phyloP scores from a whole-genome alignment of 2,113 vertebrate genomes.

The Heliornis fulica region DNA sequence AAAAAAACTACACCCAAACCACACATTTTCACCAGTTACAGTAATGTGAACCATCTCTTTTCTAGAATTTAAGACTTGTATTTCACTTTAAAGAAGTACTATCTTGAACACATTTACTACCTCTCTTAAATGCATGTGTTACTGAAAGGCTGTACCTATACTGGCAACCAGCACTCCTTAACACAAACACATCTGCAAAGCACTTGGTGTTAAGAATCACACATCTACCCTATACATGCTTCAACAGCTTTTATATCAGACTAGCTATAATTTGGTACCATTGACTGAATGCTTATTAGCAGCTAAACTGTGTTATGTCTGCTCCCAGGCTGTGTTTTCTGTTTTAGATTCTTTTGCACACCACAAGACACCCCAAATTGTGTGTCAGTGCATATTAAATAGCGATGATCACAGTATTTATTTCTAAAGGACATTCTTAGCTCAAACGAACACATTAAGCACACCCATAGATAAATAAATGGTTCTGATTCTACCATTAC shows the following conservation, averaged over 20 bases:
- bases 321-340: background rate
- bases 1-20: background rate
- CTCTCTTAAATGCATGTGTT: background rate
- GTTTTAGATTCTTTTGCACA: background rate
- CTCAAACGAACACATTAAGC: background rate
- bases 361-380: background rate
- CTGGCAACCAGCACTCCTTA: background rate
- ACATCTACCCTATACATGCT: fast-evolving
- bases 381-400: background rate
- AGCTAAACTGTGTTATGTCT: background rate
- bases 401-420: background rate
- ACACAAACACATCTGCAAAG: background rate
- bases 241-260: background rate
- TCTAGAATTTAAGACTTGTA: background rate
- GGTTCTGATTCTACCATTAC: background rate
- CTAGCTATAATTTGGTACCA: background rate
- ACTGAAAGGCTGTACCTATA: background rate
- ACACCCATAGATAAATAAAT: background rate
- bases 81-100: background rate
- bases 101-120: background rate
- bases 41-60: background rate
- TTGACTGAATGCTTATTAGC: background rate
- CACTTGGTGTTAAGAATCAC: background rate
- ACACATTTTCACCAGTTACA: background rate
- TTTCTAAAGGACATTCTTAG: background rate